phyloP scores from a whole-genome alignment of 2,888 invertebrate species.

The Minunthozetes semirufus region DNA sequence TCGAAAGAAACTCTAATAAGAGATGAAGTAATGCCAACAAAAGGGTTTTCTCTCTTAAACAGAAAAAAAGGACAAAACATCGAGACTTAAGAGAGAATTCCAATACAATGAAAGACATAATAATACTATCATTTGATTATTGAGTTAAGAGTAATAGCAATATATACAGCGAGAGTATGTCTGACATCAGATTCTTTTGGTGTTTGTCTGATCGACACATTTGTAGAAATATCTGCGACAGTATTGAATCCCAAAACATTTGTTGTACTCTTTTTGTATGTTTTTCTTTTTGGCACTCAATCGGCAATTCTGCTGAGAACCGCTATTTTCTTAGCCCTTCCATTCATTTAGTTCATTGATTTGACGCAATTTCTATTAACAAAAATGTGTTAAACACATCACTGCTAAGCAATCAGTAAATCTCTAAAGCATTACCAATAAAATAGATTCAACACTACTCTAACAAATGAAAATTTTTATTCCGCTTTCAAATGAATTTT shows the following conservation, averaged over 20 bases:
- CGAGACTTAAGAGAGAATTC: background rate
- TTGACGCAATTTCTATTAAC: background rate
- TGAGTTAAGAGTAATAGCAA: background rate
- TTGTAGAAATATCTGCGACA: conserved; percentile 2
- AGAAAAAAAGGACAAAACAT: background rate
- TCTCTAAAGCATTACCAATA: background rate
- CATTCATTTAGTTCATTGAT: background rate
- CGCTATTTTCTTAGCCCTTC: background rate
- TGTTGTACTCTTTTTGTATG: background rate
- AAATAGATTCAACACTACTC: background rate
- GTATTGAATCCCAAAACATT: background rate
- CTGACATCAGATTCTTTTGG: background rate
- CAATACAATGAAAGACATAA: background rate
- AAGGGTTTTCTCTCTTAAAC: too few species aligned
- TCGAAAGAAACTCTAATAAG: too few species aligned
- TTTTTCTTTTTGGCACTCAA: background rate
- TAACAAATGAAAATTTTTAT: background rate
- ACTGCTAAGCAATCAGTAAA: background rate
- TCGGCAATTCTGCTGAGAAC: background rate
- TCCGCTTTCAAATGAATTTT: background rate
- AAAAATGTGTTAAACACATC: background rate
- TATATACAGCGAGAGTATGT: background rate
- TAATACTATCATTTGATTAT: background rate
- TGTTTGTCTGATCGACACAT: background rate
- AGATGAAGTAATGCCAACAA: too few species aligned